phyloP scores from a whole-genome alignment of 2,888 invertebrate species.

The Lymantria dispar region DNA sequence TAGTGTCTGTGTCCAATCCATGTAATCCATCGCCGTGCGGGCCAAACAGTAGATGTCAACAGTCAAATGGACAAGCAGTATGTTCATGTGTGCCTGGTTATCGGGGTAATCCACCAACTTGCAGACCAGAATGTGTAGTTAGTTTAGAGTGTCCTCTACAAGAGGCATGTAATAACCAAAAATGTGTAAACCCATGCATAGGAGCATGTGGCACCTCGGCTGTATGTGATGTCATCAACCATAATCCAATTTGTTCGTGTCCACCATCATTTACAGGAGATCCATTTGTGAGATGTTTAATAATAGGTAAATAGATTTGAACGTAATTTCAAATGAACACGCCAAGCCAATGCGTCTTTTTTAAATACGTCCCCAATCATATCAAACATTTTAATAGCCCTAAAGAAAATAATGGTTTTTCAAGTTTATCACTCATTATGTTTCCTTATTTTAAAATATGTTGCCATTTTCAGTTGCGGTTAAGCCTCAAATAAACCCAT shows the following conservation, averaged over 20 bases:
- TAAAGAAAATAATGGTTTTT: background rate
- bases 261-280: constrained; percentile 88
- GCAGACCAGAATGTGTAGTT: constrained; percentile 89
- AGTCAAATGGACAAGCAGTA: constrained; percentile 85
- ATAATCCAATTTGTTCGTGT: constrained; percentile 90
- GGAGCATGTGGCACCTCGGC: constrained; percentile 90
- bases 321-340: too few relatives aligned
- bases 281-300: constrained; percentile 87
- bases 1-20: constrained; percentile 76
- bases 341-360: too few relatives aligned
- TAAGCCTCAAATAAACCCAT: constrained; percentile 74
- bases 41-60: constrained; percentile 88
- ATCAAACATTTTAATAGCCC: background rate
- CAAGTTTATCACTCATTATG: background rate
- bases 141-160: constrained; percentile 88
- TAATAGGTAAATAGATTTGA: constrained; percentile 54
- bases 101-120: constrained; percentile 88
- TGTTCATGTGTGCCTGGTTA: constrained; percentile 89
- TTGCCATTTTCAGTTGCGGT: constrained; percentile 40
- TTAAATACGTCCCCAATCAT: too few relatives aligned
- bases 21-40: constrained; percentile 92
- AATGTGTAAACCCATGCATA: constrained; percentile 89
- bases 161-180: constrained; percentile 87
- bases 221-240: constrained; percentile 88
- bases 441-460: background rate